These are phyloP conservation scores for Sylvia atricapilla DNA, from an alignment of 2,113 vertebrate species.

Conservation along the genomic window DNA sequence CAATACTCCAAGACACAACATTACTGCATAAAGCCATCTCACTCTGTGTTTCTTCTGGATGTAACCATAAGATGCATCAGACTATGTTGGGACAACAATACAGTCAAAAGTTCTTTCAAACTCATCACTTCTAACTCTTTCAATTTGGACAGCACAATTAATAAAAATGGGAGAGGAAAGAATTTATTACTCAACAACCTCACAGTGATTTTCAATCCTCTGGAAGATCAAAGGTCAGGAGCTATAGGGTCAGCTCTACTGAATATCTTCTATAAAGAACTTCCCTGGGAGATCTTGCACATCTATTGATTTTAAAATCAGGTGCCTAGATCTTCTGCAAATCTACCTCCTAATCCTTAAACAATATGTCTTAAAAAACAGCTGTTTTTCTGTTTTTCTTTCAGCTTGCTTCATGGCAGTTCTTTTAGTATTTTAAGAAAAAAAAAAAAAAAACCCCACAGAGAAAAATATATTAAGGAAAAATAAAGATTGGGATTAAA, in stretches of 20 bases:
- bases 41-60: background rate
- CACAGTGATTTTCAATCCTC: background rate
- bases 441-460: background rate
- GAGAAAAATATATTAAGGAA: background rate
- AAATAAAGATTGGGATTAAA: background rate
- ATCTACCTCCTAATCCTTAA: background rate
- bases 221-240: background rate
- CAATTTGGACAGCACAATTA: background rate
- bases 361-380: background rate
- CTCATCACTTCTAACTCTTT: background rate
- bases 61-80: background rate
- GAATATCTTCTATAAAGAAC: background rate
- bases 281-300: background rate
- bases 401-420: background rate
- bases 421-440: background rate
- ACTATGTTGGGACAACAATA: background rate
- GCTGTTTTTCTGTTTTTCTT: background rate
- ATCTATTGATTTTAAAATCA: background rate
- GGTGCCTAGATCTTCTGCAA: background rate
- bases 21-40: background rate
- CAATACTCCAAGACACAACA: background rate
- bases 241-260: background rate
- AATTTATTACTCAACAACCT: background rate
- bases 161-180: background rate
- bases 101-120: background rate